Evolutionary conservation across 2,888 invertebrate genomes (phyloP), one percentile per base, ranked within the genome.

Genomic region (Mythimna lalbum): DNA sequence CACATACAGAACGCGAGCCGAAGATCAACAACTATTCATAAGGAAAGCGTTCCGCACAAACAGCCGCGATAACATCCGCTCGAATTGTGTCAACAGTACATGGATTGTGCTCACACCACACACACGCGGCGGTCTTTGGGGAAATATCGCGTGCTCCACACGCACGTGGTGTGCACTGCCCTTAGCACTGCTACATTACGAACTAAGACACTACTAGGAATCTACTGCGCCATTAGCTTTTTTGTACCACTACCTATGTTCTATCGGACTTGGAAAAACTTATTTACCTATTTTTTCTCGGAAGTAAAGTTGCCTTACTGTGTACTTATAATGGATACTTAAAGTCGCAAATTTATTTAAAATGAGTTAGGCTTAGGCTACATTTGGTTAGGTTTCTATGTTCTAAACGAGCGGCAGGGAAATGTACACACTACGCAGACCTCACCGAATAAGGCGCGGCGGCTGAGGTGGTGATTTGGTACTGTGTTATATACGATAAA

Each of bases 81-180:
- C 36, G 27, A 63, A 60, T 66, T 66, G 63, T 71, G 76, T 76
- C 66, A 27, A 39, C 47, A 23, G 50, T 50, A 65, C 64, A 19
- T 52, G 69, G 65, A 63, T 63, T 49, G 69, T 63, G 59, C 65
- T 63, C 36, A 52, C 57, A 63, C 27, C 62, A 12, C 61, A 23
- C 43, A 43, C 43, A 17, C 19, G 17, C 59, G n/a, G 31, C 21
- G 27, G 21, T 31, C 70, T 70, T 50, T n/a, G 23, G 70, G 70
- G 76, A 70, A 76, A 75, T 49, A 49, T 52, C 66, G 50, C 47
- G 19, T 63, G 55, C 47, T 17, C 27, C 23, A 56, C 49, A 56
- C 33, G 39, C 55, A n/a, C 9, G 39, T 19, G n/a, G 50, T 59
- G 55, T 27, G 39, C 14, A 23, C 68, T 36, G 7, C 27, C 36